These are phyloP conservation scores for Vanessa tameamea DNA, from an alignment of 1,140 invertebrate genomes.

Conservation along the genomic window DNA sequence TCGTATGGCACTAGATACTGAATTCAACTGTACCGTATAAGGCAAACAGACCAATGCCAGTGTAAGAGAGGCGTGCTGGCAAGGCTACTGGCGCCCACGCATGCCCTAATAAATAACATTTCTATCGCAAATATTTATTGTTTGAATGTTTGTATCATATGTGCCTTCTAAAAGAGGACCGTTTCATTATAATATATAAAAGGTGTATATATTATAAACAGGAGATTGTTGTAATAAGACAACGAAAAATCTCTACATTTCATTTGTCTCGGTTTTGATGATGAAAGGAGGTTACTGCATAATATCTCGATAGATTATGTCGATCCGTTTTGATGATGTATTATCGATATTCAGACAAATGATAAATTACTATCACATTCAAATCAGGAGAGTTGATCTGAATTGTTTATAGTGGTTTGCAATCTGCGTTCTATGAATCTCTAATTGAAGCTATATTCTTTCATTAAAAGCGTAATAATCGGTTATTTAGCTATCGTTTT, in stretches of 20 bases:
- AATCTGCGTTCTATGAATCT: too few species aligned
- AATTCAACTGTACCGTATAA: slow-evolving; percentile 44
- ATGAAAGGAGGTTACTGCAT: not conserved
- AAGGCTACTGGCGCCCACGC: slow-evolving; percentile 52
- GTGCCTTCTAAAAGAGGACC: too few species aligned
- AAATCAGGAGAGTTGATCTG: too few species aligned
- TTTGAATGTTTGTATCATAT: slow-evolving; percentile 16
- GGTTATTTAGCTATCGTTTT: too few species aligned
- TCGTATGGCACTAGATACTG: slow-evolving; percentile 22
- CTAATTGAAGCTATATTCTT: too few species aligned
- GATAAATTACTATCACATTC: too few species aligned
- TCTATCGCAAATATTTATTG: slow-evolving; percentile 32
- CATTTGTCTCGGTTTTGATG: not conserved
- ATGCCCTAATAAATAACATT: slow-evolving; percentile 30
- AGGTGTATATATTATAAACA: not conserved
- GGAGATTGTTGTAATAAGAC: not conserved
- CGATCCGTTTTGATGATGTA: not conserved
- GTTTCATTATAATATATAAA: too few species aligned
- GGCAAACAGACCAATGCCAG: slow-evolving; percentile 44
- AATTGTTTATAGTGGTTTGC: too few species aligned
- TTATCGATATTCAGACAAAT: too few species aligned
- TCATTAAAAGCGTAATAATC: too few species aligned
- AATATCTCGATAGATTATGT: not conserved
- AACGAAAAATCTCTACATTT: not conserved
- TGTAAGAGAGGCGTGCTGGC: slow-evolving; percentile 41